Percentiles rank a stretch among this genome's conserved stretches.
Evolutionary conservation across 1,140 invertebrate species (phyloP).

Genomic region (Nilaparvata lugens): DNA sequence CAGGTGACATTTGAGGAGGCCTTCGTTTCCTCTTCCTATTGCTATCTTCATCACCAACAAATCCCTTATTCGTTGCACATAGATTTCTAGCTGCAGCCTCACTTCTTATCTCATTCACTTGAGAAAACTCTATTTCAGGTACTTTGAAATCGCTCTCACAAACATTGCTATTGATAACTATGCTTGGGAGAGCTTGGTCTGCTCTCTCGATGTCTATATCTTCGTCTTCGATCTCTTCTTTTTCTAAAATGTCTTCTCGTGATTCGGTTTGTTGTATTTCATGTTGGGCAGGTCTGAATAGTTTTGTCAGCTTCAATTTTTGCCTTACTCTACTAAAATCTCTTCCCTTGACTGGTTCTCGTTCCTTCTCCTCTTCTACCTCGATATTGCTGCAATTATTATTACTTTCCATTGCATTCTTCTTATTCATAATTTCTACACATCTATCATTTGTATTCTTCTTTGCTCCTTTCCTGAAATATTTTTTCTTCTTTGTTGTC

Average conservation of each 20-base stretch:
- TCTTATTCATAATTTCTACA: neutral
- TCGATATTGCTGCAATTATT: neutral
- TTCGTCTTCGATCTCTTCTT: neutral
- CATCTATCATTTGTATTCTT: neutral
- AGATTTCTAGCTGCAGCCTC: neutral
- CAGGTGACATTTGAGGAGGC: neutral
- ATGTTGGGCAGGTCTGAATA: neutral
- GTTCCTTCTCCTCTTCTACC: neutral
- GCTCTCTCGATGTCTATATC: neutral
- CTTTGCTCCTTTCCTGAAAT: neutral
- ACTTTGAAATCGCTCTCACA: neutral
- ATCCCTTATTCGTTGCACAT: neutral
- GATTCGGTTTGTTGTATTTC: neutral
- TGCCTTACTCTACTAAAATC: neutral
- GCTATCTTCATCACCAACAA: neutral
- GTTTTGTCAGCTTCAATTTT: neutral
- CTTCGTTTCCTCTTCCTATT: neutral
- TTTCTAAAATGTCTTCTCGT: neutral
- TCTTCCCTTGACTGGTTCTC: neutral
- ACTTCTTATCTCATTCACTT: neutral
- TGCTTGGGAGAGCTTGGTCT: too few relatives aligned
- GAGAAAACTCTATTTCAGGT: neutral
- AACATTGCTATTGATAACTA: neutral
- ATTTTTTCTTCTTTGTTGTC: neutral
- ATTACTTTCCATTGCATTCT: neutral